These are phyloP conservation scores for Chelmon rostratus DNA, from an alignment of 2,797 vertebrate genomes.

Conservation along the genomic window DNA sequence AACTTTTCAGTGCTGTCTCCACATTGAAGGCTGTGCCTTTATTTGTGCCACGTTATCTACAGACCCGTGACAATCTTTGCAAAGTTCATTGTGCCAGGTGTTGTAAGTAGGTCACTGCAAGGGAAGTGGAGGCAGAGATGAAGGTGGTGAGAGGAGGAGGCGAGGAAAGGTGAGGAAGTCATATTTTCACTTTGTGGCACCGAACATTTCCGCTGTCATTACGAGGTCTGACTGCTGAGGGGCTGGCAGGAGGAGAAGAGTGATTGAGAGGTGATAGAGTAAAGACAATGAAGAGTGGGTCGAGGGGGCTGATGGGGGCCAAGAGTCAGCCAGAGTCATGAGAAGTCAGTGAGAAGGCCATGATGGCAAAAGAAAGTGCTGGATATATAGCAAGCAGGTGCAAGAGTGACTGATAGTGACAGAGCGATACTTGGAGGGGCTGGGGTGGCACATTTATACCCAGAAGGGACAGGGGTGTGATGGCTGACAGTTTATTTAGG, in stretches of 20 bases:
- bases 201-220: conserved; percentile 31
- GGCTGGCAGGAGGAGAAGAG: conserved; percentile 18
- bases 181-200: conserved; percentile 28
- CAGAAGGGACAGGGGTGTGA: conserved; percentile 54
- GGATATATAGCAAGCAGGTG: conserved; percentile 40
- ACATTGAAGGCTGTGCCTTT: conserved; percentile 37
- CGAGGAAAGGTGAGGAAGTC: conserved; percentile 20
- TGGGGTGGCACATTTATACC: conserved; percentile 36
- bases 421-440: conserved; percentile 26
- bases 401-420: conserved; percentile 47
- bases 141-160: not conserved
- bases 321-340: conserved; percentile 4
- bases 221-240: conserved; percentile 15
- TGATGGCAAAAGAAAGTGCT: conserved; percentile 4
- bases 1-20: conserved; percentile 3
- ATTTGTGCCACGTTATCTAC: conserved; percentile 18
- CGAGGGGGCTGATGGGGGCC: not conserved
- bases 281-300: conserved; percentile 17
- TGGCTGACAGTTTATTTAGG: conserved; percentile 36
- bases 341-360: conserved; percentile 26
- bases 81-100: conserved; percentile 9
- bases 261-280: conserved; percentile 41
- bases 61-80: conserved; percentile 9
- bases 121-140: not conserved
- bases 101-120: conserved; percentile 13